phyloP scores from a whole-genome alignment of 2,888 invertebrate genomes.

The Ernsta delagoae region DNA sequence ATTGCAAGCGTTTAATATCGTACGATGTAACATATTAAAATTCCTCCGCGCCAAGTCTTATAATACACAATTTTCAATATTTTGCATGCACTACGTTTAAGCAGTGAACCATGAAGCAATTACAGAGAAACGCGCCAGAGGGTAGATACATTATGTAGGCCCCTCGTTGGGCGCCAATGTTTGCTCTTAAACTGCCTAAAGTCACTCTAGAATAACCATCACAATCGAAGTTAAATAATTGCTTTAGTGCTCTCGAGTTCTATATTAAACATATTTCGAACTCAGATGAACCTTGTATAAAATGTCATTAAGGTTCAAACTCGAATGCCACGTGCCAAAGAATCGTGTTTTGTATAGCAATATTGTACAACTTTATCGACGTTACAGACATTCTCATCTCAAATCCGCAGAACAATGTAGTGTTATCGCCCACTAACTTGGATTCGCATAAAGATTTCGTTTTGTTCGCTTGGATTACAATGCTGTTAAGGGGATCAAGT shows the following conservation, averaged over 20 bases:
- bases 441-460: slow-evolving; percentile 1
- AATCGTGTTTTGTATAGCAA: slow-evolving; percentile 2
- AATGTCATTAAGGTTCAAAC: not conserved
- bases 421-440: slow-evolving; percentile 11
- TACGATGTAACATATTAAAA: slow-evolving; percentile 28
- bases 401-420: slow-evolving; percentile 19
- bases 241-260: not conserved
- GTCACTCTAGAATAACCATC: slow-evolving; percentile 18
- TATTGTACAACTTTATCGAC: slow-evolving; percentile 8
- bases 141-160: slow-evolving; percentile 37
- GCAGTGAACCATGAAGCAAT: slow-evolving; percentile 47
- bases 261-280: not conserved
- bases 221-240: slow-evolving; percentile 17
- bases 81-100: slow-evolving; percentile 43
- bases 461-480: not conserved
- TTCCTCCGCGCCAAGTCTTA: slow-evolving; percentile 29
- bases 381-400: not conserved
- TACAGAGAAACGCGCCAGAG: slow-evolving; percentile 42
- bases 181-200: slow-evolving; percentile 37
- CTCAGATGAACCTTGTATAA: not conserved
- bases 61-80: slow-evolving; percentile 43
- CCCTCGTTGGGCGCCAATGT: slow-evolving; percentile 45
- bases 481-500: not conserved
- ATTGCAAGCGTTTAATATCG: slow-evolving; percentile 32
- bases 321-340: not conserved